phyloP scores from a whole-genome alignment of 2,888 invertebrate genomes.

The Didymodactylos carnosus region DNA sequence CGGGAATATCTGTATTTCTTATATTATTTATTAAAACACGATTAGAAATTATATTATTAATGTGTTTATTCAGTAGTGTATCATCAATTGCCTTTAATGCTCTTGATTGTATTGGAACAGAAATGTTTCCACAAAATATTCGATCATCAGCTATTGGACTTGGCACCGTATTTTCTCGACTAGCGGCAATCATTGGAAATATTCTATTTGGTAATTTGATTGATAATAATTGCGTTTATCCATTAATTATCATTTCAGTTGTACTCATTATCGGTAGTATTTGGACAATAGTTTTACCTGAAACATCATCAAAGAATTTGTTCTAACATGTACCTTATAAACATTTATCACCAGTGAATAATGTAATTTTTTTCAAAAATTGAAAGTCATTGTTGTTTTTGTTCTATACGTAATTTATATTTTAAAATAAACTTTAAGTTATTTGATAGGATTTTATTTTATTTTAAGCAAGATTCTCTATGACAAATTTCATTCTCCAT shows the following conservation, averaged over 20 bases:
- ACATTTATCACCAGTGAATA: too few relatives aligned
- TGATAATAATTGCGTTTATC: slow-evolving; percentile 69
- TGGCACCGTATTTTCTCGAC: slow-evolving; percentile 66
- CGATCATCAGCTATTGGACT: slow-evolving; percentile 74
- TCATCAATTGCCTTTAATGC: slow-evolving; percentile 41
- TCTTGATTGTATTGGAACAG: slow-evolving; percentile 71
- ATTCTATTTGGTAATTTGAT: slow-evolving; percentile 67
- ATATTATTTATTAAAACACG: slow-evolving; percentile 24
- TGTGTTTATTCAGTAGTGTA: slow-evolving; percentile 33
- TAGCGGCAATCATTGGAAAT: slow-evolving; percentile 70
- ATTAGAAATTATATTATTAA: slow-evolving; percentile 25
- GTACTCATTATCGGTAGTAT: not conserved
- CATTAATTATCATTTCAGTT: slow-evolving; percentile 40
- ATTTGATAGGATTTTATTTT: too few relatives aligned
- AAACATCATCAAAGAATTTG: too few relatives aligned
- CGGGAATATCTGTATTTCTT: slow-evolving; percentile 29
- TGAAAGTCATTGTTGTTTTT: too few relatives aligned
- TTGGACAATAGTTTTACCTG: slow-evolving; percentile 1
- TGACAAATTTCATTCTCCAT: too few relatives aligned
- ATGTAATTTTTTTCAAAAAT: too few relatives aligned
- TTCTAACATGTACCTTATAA: too few relatives aligned
- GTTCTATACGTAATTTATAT: too few relatives aligned
- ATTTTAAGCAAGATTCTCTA: too few relatives aligned
- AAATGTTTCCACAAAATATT: slow-evolving; percentile 73
- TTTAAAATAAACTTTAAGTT: too few relatives aligned